A percentile compares a stretch with the other conserved stretches of the same genome.
phyloP scores from a whole-genome alignment of 2,797 vertebrate genomes.

The Amazonetta brasiliensis region DNA sequence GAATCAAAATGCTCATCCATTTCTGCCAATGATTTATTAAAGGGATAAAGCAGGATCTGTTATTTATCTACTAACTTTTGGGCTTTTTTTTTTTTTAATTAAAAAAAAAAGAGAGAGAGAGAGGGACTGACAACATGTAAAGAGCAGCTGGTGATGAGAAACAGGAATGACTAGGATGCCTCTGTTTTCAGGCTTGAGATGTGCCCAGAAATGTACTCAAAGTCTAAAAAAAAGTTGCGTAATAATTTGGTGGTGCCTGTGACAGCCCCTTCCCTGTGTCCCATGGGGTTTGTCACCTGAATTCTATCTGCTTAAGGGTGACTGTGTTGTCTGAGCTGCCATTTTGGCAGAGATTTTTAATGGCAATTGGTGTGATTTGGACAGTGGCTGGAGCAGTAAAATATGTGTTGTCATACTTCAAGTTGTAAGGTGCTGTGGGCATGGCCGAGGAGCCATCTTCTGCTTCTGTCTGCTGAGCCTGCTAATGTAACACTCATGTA shows the following conservation, averaged over 20 bases:
- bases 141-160: background rate
- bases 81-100: background rate
- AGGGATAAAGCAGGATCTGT: background rate
- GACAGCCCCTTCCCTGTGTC: rapidly evolving
- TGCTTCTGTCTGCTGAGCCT: background rate
- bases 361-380: background rate
- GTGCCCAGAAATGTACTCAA: background rate
- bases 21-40: slow-evolving; percentile 6
- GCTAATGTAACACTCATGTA: background rate
- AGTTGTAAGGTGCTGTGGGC: background rate
- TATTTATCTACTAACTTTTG: background rate
- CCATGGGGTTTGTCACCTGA: background rate
- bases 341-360: background rate
- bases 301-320: background rate
- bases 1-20: background rate
- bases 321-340: background rate
- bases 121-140: background rate
- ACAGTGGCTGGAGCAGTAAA: background rate
- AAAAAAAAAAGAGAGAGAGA: background rate
- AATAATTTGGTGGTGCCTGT: background rate
- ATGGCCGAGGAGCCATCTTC: background rate
- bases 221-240: background rate
- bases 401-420: background rate
- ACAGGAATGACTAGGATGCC: background rate
- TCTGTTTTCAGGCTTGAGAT: background rate